Evolutionary conservation across 2,797 vertebrate species (phyloP), one percentile per base, ranked within the genome.

Genomic region (Eulemur mongoz): DNA sequence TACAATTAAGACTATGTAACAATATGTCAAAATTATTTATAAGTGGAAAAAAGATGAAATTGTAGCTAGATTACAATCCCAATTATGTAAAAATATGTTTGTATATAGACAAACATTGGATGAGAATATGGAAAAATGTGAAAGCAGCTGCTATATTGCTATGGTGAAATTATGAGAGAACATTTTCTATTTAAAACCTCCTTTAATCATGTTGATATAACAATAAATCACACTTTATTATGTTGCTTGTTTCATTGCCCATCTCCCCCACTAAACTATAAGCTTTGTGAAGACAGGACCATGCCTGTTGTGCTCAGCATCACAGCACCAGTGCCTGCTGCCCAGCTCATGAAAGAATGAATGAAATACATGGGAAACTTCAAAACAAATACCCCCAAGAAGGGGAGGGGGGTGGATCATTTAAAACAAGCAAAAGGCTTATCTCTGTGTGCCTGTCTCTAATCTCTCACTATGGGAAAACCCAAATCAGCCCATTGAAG

Each of bases 31-130:
- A 89, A 80, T 81, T 52, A 85, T n/a, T 59, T 67, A 57, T 59
- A 88, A 91, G n/a, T 83, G 7, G 18, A 86, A 89, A 94, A 93
- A 92, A 85, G n/a, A 78, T 54, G n/a, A 93, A 93, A 84, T 69
- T 88, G 61, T 30, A 85, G 23, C 45, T 72, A 92, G 30, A 80
- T 12, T 81, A 91, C 15, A 87, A 94, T 59, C 59, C 90, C 4
- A 89, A 81, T 91, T 85, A 76, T 85, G 32, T 88, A 94, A 92
- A 96, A 96, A 88, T 52, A 57, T 45, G 45, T 70, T 81, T 80
- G 61, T 40, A 80, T 89, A 89, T 85, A 40, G 40, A 90, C 52
- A 95, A 96, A 96, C 84, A 93, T 23, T 97, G 38, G 52, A 85
- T 95, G 61, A 80, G 13, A 89, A 93, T 81, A 83, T 45, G 32